Evolutionary conservation across 92 coral and sea anemone genomes (phyloP), one percentile per base, ranked within the genome.

Genomic region (Chrysogorgia sp.): DNA sequence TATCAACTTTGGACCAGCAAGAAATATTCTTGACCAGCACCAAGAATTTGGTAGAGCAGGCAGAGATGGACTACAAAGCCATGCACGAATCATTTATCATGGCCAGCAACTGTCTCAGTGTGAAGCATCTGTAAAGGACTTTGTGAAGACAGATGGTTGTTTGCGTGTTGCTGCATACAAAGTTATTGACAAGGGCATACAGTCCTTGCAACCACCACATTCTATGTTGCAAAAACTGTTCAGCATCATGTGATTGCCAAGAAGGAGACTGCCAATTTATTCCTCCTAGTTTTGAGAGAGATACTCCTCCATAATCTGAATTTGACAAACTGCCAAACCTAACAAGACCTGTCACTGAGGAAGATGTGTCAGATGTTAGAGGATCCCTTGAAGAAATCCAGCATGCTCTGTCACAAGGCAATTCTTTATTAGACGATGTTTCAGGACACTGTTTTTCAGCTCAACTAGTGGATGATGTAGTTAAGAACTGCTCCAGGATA

Each of bases 21-120:
- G 83, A 1, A 83, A 76, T 30, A 1, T 83, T 14, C 77, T 83
- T 3, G 87, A 83, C 17, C 79, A 41, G 47, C 83, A 75, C 24
- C 87, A 83, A 76, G 83, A 83, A 76, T 23, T 47, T 34, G 83
- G 87, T 5, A 21, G 83, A 21, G 87, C 87, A 40, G 87, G 87
- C 0, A 48, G 78, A 41, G 77, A 83, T 57, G 77, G 41, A n/a
- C 20, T 58, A 15, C 75, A 24, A n/a, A 40, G 74, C 45, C 50
- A 82, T 50, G 62, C 58, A 0, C 2, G 35, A 7, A 47, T 59
- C 25, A 30, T 82, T 24, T 82, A 59, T 32, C 81, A 82, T 82
- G 86, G 86, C 34, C 81, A 70, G 49, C 81, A 82, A 45, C 63
- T 82, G 3, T 13, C 33, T 32, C 72, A 71, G 25, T 72, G 86